Base-by-base conservation (phyloP, 23 tunicate species). In the Styela plicata region DNA sequence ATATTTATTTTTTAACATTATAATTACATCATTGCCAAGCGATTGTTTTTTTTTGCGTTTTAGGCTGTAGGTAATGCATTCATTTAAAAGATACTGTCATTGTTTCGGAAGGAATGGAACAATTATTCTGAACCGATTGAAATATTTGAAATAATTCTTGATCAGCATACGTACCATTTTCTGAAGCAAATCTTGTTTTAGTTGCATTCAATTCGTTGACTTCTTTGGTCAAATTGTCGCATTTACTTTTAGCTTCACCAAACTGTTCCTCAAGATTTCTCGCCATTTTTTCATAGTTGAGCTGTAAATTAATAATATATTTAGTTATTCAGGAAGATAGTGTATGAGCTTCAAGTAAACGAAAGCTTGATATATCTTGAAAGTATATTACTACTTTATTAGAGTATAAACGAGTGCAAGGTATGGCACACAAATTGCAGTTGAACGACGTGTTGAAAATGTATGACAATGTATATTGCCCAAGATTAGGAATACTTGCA, bases 261-360 rank as follows among this genome's bases (percentile, higher is more conserved):
- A 44, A 76, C 37, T 86, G 89, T 67, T 91, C 97, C 70, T 91
- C 97, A 52, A 91, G 61, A 35, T 91, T 91, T 21, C 97, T 52
- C 33, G 90, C 84, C 97, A 91, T 91, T 68, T 91, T 91, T 61
- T 91, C 97, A 84, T 94, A 94, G 81, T 85, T 85, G 66, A 94
- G 84, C 78, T 44, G 13, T 5, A 44, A 44, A 7, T 5, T 13
- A 44, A 44, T 7, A 44, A 44, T 44, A 44, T 44, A n/a, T n/a
- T n/a, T n/a, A n/a, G n/a, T n/a, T n/a, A n/a, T n/a, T n/a, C n/a
- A n/a, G n/a, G n/a, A n/a, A n/a, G n/a, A n/a, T n/a, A n/a, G n/a
- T n/a, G n/a, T n/a, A n/a, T n/a, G n/a, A n/a, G n/a, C n/a, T n/a
- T n/a, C n/a, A n/a, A n/a, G n/a, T n/a, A n/a, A n/a, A n/a, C n/a